Evolutionary conservation across 1,140 invertebrate genomes (phyloP).

Genomic region (Ladona fulva): DNA sequence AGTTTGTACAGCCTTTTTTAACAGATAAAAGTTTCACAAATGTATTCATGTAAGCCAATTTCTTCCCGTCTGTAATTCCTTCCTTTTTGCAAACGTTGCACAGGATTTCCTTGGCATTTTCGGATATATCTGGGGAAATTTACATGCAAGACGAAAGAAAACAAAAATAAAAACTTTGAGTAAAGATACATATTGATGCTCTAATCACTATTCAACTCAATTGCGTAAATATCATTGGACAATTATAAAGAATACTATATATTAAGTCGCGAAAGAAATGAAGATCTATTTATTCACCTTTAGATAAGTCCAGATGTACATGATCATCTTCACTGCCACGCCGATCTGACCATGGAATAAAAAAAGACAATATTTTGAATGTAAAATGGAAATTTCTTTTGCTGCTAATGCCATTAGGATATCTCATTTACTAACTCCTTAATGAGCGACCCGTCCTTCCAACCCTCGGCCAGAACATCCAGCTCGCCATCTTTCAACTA

Average conservation of each 20-base stretch:
- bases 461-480: slow-evolving; percentile 19
- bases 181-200: background rate
- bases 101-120: slow-evolving; percentile 18
- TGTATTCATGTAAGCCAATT: slow-evolving; percentile 41
- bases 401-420: background rate
- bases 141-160: background rate
- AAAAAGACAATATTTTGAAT: background rate
- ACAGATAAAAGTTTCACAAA: slow-evolving; percentile 40
- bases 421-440: slow-evolving; percentile 17
- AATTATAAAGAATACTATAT: background rate
- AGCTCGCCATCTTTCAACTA: slow-evolving; percentile 20
- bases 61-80: slow-evolving; percentile 35
- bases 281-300: slow-evolving; percentile 13
- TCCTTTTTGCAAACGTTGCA: slow-evolving; percentile 29
- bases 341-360: slow-evolving; percentile 17
- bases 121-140: slow-evolving; percentile 10
- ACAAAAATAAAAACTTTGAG: background rate
- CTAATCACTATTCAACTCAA: too few species aligned
- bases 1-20: slow-evolving; percentile 26
- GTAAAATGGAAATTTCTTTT: background rate
- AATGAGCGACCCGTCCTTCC: slow-evolving; percentile 18
- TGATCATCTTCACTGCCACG: slow-evolving; percentile 21
- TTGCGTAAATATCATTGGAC: too few species aligned
- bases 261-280: background rate
- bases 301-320: slow-evolving; percentile 21